These are phyloP conservation scores for Anastrepha ludens DNA, from an alignment of 1,140 invertebrate species.

Conservation along the genomic window DNA sequence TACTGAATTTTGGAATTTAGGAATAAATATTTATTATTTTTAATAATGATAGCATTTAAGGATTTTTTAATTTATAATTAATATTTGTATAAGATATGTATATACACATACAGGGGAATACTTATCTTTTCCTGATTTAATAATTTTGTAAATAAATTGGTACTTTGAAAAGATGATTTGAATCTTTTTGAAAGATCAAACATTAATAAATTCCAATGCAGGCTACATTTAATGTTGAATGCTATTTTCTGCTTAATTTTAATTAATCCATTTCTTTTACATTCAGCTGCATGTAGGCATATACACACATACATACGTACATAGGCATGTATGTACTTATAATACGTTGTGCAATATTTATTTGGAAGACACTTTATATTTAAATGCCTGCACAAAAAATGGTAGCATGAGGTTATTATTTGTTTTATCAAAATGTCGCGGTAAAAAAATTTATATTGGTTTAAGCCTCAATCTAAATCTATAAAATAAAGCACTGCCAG, in stretches of 20 bases:
- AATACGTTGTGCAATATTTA: constrained; percentile 22
- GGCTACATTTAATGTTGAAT: background rate
- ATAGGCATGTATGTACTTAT: background rate
- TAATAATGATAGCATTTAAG: background rate
- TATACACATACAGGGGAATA: background rate
- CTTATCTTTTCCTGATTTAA: background rate
- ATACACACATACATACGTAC: too few species aligned
- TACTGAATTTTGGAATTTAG: too few species aligned
- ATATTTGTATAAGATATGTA: constrained; percentile 18
- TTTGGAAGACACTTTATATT: constrained; percentile 29
- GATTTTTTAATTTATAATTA: background rate
- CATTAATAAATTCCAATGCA: background rate
- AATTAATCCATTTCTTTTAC: background rate
- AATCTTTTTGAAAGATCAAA: constrained; percentile 29
- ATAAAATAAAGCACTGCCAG: background rate
- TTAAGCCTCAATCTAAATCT: background rate
- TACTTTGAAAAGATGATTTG: background rate
- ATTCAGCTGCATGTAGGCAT: background rate
- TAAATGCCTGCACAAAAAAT: background rate
- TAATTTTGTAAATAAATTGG: background rate
- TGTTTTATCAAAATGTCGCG: background rate
- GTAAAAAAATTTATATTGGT: background rate
- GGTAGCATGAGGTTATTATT: too few species aligned
- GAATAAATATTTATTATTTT: background rate
- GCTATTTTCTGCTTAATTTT: background rate